These are phyloP conservation scores for Thelaira solivaga DNA, from an alignment of 2,888 invertebrate genomes.

Conservation along the genomic window DNA sequence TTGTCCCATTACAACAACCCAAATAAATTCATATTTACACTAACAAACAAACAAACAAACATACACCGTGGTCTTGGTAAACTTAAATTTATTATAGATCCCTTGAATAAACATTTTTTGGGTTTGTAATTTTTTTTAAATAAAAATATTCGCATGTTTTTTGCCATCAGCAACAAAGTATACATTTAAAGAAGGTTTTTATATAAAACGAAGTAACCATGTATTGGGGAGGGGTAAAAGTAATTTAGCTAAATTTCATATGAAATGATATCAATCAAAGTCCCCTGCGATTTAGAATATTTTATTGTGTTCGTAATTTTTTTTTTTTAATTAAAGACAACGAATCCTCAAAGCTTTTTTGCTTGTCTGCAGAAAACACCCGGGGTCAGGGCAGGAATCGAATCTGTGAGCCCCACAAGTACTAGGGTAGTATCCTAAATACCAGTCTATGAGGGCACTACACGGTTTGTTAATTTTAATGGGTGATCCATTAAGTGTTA, in stretches of 20 bases:
- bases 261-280: no score
- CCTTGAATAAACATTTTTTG: constrained; percentile 12
- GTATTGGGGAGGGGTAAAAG: constrained; percentile 1
- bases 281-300: no score
- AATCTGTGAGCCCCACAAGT: no score
- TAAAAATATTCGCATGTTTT: constrained; percentile 11
- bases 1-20: constrained; percentile 47
- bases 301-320: no score
- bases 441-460: no score
- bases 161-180: constrained; percentile 16
- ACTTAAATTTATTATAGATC: not conserved
- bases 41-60: not conserved
- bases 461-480: no score
- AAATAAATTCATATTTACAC: constrained; percentile 16
- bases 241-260: not conserved
- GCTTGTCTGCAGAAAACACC: no score
- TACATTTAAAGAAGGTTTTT: not conserved
- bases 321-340: no score
- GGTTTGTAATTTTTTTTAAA: not conserved
- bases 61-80: not conserved
- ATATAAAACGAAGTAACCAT: not conserved
- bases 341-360: no score
- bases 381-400: no score
- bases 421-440: no score
- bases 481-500: no score